These are phyloP conservation scores for Dichetophora obliterata DNA, from an alignment of 2,888 invertebrate species.

Conservation along the genomic window DNA sequence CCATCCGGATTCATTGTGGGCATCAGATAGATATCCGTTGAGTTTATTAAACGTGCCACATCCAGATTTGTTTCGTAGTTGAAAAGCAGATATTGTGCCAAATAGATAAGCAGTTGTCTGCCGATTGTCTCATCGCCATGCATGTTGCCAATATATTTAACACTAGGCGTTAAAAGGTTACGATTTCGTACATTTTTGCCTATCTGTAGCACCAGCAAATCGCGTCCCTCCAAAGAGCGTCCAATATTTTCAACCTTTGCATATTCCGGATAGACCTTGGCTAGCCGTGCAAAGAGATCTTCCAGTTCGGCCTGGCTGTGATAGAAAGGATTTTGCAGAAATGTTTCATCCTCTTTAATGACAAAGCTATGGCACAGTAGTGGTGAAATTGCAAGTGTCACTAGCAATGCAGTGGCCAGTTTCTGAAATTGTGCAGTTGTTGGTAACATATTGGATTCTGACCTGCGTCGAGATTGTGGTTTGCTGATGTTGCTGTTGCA, in stretches of 20 bases:
- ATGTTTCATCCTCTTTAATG: slow-evolving; percentile 72
- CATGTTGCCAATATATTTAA: slow-evolving; percentile 96
- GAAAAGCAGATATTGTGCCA: slow-evolving; percentile 85
- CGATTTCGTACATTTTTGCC: slow-evolving; percentile 76
- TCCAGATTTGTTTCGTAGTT: slow-evolving; percentile 80
- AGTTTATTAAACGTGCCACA: slow-evolving; percentile 83
- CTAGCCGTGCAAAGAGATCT: slow-evolving; percentile 75
- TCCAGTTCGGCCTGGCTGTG: slow-evolving; percentile 80
- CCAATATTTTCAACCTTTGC: slow-evolving; percentile 84
- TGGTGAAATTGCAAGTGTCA: slow-evolving; percentile 34
- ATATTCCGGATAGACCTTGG: slow-evolving; percentile 77
- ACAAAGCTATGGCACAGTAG: slow-evolving; percentile 51
- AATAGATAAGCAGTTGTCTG: slow-evolving; percentile 83
- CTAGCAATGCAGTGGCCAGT: not conserved
- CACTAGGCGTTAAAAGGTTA: slow-evolving; percentile 82
- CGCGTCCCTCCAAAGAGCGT: slow-evolving; percentile 83
- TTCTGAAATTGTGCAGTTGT: not conserved
- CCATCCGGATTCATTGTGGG: slow-evolving; percentile 99
- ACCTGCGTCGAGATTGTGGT: not conserved
- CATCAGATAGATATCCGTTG: slow-evolving; percentile 94
- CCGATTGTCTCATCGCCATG: slow-evolving; percentile 96
- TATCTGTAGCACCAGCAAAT: slow-evolving; percentile 81
- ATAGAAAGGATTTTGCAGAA: slow-evolving; percentile 75
- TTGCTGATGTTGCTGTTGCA: not conserved
- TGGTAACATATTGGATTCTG: not conserved